A percentile compares a stretch with the other conserved stretches of the same genome.
These are phyloP conservation scores for Callopanchax toddi DNA, from an alignment of 2,113 vertebrate genomes.

Conservation along the genomic window DNA sequence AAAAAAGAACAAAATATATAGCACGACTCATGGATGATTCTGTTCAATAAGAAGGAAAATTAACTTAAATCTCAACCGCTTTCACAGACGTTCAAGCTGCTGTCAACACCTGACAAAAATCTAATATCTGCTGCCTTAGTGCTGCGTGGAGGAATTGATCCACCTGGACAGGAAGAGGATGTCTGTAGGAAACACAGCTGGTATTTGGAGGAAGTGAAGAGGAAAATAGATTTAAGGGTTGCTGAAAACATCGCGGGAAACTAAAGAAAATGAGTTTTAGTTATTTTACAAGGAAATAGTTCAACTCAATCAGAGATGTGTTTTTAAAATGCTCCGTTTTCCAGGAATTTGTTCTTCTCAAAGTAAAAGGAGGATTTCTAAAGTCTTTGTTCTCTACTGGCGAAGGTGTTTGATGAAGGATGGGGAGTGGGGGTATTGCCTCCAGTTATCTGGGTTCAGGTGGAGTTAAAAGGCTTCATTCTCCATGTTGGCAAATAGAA, in stretches of 20 bases:
- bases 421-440: slow-evolving; percentile 24
- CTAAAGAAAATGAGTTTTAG: not conserved
- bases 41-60: not conserved
- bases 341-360: slow-evolving; percentile 6
- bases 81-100: not conserved
- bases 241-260: not conserved
- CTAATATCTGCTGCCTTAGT: not conserved
- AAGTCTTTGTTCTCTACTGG: slow-evolving; percentile 23
- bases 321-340: too few relatives aligned
- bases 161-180: not conserved
- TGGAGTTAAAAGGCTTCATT: slow-evolving; percentile 37
- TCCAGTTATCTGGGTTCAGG: slow-evolving; percentile 23
- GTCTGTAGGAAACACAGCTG: not conserved
- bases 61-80: not conserved
- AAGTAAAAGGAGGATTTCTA: slow-evolving; percentile 38
- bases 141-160: not conserved
- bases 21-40: not conserved
- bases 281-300: too few relatives aligned
- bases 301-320: too few relatives aligned
- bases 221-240: not conserved
- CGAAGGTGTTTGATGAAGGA: slow-evolving; percentile 13
- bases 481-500: slow-evolving; percentile 19
- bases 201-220: not conserved
- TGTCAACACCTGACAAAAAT: not conserved
- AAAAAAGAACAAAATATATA: not conserved